Conservation (phyloP, 2,888 invertebrate species). For the Muschampia plurimacula region DNA sequence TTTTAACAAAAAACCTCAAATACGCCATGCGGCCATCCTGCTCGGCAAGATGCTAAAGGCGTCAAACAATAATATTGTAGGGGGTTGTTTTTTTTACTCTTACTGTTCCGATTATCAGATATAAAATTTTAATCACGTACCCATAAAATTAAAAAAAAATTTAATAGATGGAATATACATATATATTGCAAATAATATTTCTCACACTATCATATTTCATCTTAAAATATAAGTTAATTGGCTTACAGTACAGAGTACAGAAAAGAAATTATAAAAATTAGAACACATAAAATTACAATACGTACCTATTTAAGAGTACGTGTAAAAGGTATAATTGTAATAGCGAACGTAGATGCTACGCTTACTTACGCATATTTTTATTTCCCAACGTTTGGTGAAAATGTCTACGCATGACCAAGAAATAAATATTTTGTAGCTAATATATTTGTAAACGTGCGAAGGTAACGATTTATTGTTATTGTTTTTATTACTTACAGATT, state of each 20-base stretch:
- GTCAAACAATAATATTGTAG: slow-evolving; percentile 2
- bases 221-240: too few species aligned
- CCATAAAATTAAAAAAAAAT: too few species aligned
- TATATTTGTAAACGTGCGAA: too few species aligned
- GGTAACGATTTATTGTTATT: too few species aligned
- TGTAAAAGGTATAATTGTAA: not conserved
- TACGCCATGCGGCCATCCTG: slow-evolving; percentile 62
- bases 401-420: not conserved
- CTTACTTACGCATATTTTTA: not conserved
- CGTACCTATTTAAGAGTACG: not conserved
- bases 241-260: too few species aligned
- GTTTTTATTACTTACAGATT: too few species aligned
- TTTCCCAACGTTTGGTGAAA: not conserved
- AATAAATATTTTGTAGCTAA: not conserved
- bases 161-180: too few species aligned
- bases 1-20: slow-evolving; percentile 54
- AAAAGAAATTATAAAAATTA: too few species aligned
- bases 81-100: slow-evolving; percentile 9
- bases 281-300: too few species aligned
- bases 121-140: too few species aligned
- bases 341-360: not conserved
- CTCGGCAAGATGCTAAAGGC: slow-evolving; percentile 14
- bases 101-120: not conserved
- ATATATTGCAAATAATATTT: too few species aligned
- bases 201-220: too few species aligned